phyloP scores from a whole-genome alignment of 1,140 invertebrate genomes.

The Sinonovacula constricta region DNA sequence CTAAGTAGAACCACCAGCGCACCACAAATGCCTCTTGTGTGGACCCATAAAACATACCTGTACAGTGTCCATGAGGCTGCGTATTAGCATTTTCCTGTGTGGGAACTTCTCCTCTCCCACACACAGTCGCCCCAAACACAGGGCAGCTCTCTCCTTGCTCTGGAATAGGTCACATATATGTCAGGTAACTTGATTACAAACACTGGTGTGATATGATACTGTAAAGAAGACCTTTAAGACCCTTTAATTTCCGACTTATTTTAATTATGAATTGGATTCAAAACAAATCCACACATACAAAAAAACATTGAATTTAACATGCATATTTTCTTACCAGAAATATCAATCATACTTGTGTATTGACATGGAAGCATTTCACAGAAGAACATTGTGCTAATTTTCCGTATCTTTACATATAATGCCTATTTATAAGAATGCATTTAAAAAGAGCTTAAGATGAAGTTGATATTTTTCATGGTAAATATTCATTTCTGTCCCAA shows the following conservation, averaged over 20 bases:
- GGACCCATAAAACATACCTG: conserved; percentile 81
- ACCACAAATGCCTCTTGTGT: not conserved
- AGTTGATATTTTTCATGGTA: too few relatives aligned
- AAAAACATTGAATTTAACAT: too few relatives aligned
- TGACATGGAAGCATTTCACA: conserved; percentile 1
- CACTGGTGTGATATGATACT: not conserved
- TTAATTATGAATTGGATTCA: too few relatives aligned
- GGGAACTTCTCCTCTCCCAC: conserved; percentile 86
- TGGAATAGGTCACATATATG: conserved; percentile 61
- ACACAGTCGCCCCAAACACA: conserved; percentile 86
- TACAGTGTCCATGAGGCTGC: conserved; percentile 85
- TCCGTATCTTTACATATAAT: too few relatives aligned
- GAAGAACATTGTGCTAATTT: too few relatives aligned
- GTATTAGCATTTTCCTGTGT: conserved; percentile 84
- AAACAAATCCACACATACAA: too few relatives aligned
- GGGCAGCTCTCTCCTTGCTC: conserved; percentile 86
- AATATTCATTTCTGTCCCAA: too few relatives aligned
- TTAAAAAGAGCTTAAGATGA: too few relatives aligned
- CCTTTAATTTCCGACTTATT: too few relatives aligned
- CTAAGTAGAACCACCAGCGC: too few relatives aligned
- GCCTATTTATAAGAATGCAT: too few relatives aligned
- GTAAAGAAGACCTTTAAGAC: too few relatives aligned
- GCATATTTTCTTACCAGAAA: not conserved
- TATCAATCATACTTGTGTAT: not conserved
- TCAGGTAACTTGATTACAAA: not conserved